Evolutionary conservation across 2,113 vertebrate genomes (phyloP), one percentile per base, ranked within the genome.

Genomic region (Aleadryas rufinucha): DNA sequence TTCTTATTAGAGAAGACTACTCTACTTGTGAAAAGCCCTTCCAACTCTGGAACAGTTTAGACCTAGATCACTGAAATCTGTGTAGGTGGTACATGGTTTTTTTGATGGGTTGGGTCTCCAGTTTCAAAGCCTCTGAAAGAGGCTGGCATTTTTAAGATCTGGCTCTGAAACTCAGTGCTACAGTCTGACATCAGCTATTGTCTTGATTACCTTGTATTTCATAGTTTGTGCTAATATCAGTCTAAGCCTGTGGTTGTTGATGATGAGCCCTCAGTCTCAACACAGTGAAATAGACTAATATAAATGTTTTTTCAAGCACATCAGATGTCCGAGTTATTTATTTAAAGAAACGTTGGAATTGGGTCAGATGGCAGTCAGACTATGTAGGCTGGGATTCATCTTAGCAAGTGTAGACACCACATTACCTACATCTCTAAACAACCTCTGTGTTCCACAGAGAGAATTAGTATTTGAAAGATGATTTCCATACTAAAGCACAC

Each of bases 1-100:
- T 96, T 94, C 85, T 88, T 93, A 88, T 93, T 83, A 96, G 75
- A 95, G 74, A 88, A 92, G 78, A 83, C 70, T 85, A 87, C 35
- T 81, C 35, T 76, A 61, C 52, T 82, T 87, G 21, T 63, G 82
- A 80, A 88, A 95, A 94, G n/a, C 26, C 44, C 26, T 95, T 84
- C 81, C 66, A 85, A 19, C n/a, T 91, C 78, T 76, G 27, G 66
- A 93, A 47, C 27, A 39, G 30, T 54, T 88, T 47, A 83, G 87
- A 39, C 77, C 95, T 93, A 93, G 95, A 95, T 54, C 75, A 54
- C 16, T 47, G n/a, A 85, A 69, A 2, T 16, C 37, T 57, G 88
- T 84, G 6, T 13, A 50, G 20, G 3, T 65, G 7, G 6, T 24
- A 27, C 10, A 8, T 91, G n/a, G 31, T 39, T 74, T 54, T 72